Base-by-base conservation (phyloP, 2,888 invertebrate genomes). In the Aporophyla nigra region DNA sequence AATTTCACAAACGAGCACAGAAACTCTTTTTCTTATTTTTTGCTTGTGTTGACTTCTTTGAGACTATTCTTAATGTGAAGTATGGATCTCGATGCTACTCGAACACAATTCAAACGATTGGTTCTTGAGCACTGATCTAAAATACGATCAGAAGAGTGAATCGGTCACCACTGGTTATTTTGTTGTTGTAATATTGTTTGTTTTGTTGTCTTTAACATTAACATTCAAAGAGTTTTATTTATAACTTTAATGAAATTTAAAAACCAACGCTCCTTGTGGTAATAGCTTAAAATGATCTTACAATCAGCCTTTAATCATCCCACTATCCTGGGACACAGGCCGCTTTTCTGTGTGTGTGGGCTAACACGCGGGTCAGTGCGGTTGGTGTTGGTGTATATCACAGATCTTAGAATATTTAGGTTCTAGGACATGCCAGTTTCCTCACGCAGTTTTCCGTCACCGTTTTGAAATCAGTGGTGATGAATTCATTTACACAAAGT, bases 41-140 rank as follows among this genome's bases (percentile, higher is more conserved):
- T 53, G 21, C 27, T 51, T 56, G 46, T 24, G 3, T 46, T 24
- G 33, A 10, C 40, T 49, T 59, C 4, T 24, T 40, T 16, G 59
- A 46, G 46, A 24, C 27, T 51, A 56, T 16, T 51, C 3, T 33
- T 27, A 62, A 24, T 14, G 19, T 27, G 19, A 49, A 46, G 71
- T 40, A 53, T 61, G 54, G 80, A 71, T 77, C n/a, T 76, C n/a
- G 27, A 51, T 14, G 27, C n/a, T 21, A 43, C 49, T 68, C 10
- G 9, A n/a, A 51, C 54, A n/a, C n/a, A 19, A 46, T 54, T 72
- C 27, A 51, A 61, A 40, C 53, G 40, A 24, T 27, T 53, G 12
- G 24, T n/a, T 46, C 53, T 79, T 49, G 40, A 54, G 7, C 7
- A 14, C 14, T 24, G 21, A 53, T 56, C 14, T 12, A 67, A 78